Evolutionary conservation across 2,888 invertebrate species (phyloP), one percentile per base, ranked within the genome.

Genomic region (Platypus cylindrus): DNA sequence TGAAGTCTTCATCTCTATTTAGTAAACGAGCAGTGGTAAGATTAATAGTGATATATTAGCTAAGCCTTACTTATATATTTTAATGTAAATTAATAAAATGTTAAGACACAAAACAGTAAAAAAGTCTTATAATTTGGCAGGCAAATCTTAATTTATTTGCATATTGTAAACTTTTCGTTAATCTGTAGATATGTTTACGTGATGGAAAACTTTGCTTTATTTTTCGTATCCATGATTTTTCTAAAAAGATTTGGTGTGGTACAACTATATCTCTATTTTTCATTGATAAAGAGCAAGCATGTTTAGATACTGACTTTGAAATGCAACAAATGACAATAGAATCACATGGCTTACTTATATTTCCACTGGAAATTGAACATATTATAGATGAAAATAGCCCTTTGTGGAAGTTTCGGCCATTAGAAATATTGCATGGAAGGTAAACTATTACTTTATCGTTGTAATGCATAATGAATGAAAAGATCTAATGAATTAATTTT

Each of bases 291-390:
- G 56, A 71, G 30, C 44, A 36, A 11, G 83, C 83, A 60, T 82
- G 82, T 0, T 43, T 46, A n/a, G 48, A 48, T 18, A 83, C 84
- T 58, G 55, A 75, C 13, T 76, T 83, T 58, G 76, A 78, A 52
- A 80, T 84, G 50, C 71, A 74, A 45, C 74, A 77, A 50, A 65
- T 87, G 39, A 66, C 73, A 41, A 55, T 79, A 38, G 68, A 71
- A 54, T 73, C 75, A 36, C 70, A 75, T 34, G 73, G 75, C 1
- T 73, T 79, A 15, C 56, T 70, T 13, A 71, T 85, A 24, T 91
- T 89, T 85, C 91, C 91, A 0, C 75, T 84, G 51, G 82, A 84
- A 1, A 74, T 90, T 9, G 78, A 82, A 11, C 91, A 93, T 57
- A 69, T 73, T 30, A 90, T 93, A 40, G 78, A 86, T 52, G 68